Evolutionary conservation across 2,888 invertebrate genomes (phyloP), one percentile per base, ranked within the genome.

Genomic region (Cephus nigrinus): DNA sequence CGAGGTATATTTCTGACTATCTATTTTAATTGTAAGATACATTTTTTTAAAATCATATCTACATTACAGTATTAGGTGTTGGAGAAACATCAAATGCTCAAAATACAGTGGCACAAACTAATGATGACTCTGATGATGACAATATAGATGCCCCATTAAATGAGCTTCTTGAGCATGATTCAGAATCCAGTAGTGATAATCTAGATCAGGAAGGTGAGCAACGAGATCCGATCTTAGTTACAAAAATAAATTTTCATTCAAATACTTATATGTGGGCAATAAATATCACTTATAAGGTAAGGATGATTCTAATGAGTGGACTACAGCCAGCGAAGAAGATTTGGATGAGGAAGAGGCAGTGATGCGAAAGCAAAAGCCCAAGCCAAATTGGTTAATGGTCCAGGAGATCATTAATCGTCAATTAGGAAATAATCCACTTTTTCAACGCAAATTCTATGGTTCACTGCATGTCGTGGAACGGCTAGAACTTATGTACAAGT

Each of bases 391-490:
- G 94, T 93, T 93, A 82, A 92, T 95, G 76, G 90, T 95, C 71
- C 92, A 93, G 89, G 96, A 96, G 92, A 91, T 96, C 83, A 90
- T 94, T 85, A 95, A 93, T 87, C 93, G 95, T 84, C 95, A 95
- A 90, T 92, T 94, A 89, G 95, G 95, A 74, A 91, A 92, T 86
- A 92, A 93, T 90, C 91, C 92, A 84, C 92, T 93, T 79, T 96
- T 97, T 89, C 94, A 95, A 80, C 93, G 94, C 82, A 93, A 94
- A 74, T 96, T 96, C 91, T 97, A 97, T 87, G 96, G 96, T 3
- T 97, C 97, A 1, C 93, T 97, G 34, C 95, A 96, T 88, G 94
- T 95, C 82, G 96, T 97, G 12, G 96, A 97, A 91, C 94, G 97
- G 84, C 93, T 98, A 89, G 95, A 97, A 89, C 93, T 97, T 74